Conservation (phyloP, 2,888 invertebrate genomes). For the Apamea anceps region DNA sequence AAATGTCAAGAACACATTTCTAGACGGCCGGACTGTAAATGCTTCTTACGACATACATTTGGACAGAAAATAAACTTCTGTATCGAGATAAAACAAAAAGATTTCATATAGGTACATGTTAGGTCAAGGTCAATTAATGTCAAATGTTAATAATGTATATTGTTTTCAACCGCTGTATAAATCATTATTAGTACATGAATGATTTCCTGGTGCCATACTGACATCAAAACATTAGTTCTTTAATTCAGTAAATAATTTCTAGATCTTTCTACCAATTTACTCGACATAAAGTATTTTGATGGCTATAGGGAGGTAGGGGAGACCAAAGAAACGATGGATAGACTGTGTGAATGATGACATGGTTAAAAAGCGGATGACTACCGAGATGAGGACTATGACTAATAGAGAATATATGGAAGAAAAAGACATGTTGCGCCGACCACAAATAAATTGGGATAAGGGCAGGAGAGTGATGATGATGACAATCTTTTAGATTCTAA, state of each 20-base stretch:
- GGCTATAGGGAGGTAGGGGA: no score
- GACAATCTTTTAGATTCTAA: not conserved
- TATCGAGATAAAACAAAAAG: constrained; percentile 7
- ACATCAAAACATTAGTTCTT: not conserved
- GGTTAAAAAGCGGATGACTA: no score
- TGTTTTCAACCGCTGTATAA: constrained; percentile 8
- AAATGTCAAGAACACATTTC: not conserved
- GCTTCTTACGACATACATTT: not conserved
- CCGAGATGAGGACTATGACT: no score
- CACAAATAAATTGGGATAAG: no score
- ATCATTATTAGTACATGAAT: not conserved
- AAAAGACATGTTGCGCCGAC: no score
- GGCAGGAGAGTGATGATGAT: no score
- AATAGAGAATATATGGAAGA: no score
- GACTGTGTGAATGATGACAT: no score
- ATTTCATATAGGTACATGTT: constrained; percentile 20
- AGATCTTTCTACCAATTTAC: not conserved
- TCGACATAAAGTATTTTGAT: not conserved
- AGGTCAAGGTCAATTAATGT: constrained; percentile 44
- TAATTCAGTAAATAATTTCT: constrained; percentile 7
- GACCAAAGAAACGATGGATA: no score
- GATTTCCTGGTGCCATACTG: constrained; percentile 17
- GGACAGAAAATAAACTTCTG: not conserved
- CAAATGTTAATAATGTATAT: constrained; percentile 19
- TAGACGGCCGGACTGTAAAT: not conserved